These are phyloP conservation scores for Peromyscus maniculatus DNA, from an alignment of 2,113 vertebrate species.

Conservation along the genomic window DNA sequence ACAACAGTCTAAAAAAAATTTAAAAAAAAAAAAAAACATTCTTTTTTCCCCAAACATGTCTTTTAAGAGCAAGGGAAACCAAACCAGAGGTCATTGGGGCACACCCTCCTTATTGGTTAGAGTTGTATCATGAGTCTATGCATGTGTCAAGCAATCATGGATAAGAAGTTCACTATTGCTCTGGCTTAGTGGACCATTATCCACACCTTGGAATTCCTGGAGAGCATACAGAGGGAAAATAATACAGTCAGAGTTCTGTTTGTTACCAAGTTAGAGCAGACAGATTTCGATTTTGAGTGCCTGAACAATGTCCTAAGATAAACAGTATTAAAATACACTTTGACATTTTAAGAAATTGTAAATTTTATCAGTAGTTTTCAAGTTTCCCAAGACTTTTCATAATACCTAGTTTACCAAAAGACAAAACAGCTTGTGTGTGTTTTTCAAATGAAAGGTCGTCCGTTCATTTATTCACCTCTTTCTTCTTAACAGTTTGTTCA, in stretches of 20 bases:
- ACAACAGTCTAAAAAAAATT: background rate
- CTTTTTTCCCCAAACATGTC: background rate
- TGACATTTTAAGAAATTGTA: constrained; percentile 6
- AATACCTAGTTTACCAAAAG: constrained; percentile 41
- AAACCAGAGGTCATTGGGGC: background rate
- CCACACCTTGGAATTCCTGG: background rate
- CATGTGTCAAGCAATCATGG: background rate
- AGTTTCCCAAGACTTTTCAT: constrained; percentile 31
- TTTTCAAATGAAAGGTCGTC: constrained; percentile 1
- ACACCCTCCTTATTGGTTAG: background rate
- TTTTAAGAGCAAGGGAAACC: constrained; percentile 16
- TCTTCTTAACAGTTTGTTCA: background rate
- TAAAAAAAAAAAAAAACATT: background rate
- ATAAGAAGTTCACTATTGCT: background rate
- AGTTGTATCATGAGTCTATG: background rate
- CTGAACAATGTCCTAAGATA: constrained; percentile 14
- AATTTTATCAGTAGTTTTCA: background rate
- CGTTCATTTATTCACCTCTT: background rate
- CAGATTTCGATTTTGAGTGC: constrained; percentile 1
- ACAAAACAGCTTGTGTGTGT: background rate
- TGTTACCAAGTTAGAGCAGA: background rate
- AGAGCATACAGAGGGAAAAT: background rate
- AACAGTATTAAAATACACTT: background rate
- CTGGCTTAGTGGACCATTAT: background rate
- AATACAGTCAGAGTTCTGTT: background rate